Base-by-base conservation (phyloP, 2,113 vertebrate genomes). In the Mirza zaza region DNA sequence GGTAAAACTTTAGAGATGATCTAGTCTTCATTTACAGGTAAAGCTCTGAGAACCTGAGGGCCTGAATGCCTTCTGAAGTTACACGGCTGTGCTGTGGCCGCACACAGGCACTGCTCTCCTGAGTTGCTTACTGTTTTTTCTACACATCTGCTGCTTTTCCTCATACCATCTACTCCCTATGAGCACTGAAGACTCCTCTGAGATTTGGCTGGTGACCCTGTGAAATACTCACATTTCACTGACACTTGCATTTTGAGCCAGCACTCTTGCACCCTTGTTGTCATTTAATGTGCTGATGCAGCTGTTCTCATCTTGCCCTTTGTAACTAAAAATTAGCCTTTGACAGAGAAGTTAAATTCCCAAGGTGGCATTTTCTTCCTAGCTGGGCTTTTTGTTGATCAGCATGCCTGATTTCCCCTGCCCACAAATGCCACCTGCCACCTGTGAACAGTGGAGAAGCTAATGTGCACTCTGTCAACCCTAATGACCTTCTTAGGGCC, bases 11-110 rank as follows among this genome's bases (percentile, higher is more conserved):
- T 48, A 80, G 70, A 87, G 73, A 70, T 23, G 32, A 85, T 8
- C n/a, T 36, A 32, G 15, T 34, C 65, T 59, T 86, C 55, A 48
- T 34, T 50, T 52, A 39, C 18, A 90, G 63, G 48, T 1, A 20
- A 87, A 68, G 61, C 36, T 82, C 68, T 63, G n/a, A 61, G 48
- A 63, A 0, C 0, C 34, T 42, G 20, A 17, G 70, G 21, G 18
- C 20, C 55, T 10, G 20, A 59, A n/a, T 3, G 3, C 10, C 34
- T 59, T 36, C 39, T n/a, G 2, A 91, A 81, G 42, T 45, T n/a
- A 52, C 61, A 61, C 7, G 75, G n/a, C 25, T 2, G 0, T 20
- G 4, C 80, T 18, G 2, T 1, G 12, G 20, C 2, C 1, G 15
- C 48, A 3, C n/a, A 15, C 1, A 45, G 68, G 29, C 27, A 21